Base-by-base conservation (phyloP, 2,113 vertebrate species). In the Tringa solitaria region DNA sequence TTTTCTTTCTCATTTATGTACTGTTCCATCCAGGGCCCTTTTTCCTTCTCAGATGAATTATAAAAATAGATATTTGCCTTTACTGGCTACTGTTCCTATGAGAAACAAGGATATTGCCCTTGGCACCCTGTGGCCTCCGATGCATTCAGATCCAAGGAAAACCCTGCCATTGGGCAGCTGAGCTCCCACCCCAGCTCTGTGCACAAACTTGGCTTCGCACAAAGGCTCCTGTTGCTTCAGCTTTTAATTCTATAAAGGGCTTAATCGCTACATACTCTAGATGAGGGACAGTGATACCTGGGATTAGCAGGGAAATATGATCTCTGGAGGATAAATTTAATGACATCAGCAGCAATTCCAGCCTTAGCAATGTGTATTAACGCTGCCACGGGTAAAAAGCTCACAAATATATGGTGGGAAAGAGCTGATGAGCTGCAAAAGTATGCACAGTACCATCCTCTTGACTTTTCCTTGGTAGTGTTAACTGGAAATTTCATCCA, bases 61-160 rank as follows among this genome's bases (percentile, higher is more conserved):
- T 24, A 67, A 78, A 65, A 72, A 54, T 13, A 83, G 3, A 1
- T 20, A 48, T 48, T 54, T 77, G 51, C 32, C n/a, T 87, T 77
- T 61, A 43, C 23, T 37, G 39, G 27, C 48, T 89, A 68, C 61
- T 48, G 6, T 67, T 84, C 15, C 22, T 61, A 67, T 33, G 10
- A 75, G 33, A 64, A 61, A 85, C 37, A 22, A 85, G 33, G 35
- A 17, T 50, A n/a, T 19, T 67, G 12, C 27, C 53, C 41, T 22
- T 2, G 1, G 32, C 39, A 59, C 26, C 22, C 30, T 54, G 45
- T n/a, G 1, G 0, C 26, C 39, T 61, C 24, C 18, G 41, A 43
- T n/a, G 32, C 12, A 53, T 59, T 70, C 63, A 65, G 39, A 78
- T 37, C 16, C 27, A 59, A 28, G 61, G 35, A 76, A 60, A 89